Conservation (phyloP, 2,113 vertebrate species). For the Thryonomys swinderianus region DNA sequence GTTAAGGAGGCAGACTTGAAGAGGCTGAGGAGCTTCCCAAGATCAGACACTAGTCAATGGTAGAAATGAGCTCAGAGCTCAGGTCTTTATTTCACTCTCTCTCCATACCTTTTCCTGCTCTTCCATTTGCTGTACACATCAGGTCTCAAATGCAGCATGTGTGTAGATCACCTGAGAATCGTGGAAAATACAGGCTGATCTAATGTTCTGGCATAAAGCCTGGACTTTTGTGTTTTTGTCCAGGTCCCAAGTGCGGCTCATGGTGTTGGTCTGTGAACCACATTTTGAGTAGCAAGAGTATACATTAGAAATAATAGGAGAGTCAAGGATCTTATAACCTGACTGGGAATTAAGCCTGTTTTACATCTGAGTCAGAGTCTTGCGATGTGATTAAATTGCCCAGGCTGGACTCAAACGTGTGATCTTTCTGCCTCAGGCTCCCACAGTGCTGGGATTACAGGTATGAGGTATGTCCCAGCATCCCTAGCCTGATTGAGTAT, state of each 20-base stretch:
- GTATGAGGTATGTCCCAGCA: too few species aligned
- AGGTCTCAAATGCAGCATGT: background rate
- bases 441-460: background rate
- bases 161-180: background rate
- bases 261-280: background rate
- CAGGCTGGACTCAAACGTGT: background rate
- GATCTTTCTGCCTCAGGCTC: background rate
- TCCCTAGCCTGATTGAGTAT: background rate
- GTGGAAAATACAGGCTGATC: background rate
- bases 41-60: background rate
- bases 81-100: background rate
- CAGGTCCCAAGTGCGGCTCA: background rate
- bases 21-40: background rate
- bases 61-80: background rate
- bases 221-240: background rate
- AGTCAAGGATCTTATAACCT: background rate
- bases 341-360: background rate
- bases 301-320: background rate
- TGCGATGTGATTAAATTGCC: background rate
- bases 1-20: background rate
- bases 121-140: background rate
- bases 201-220: background rate
- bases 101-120: background rate
- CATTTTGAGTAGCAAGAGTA: conserved; percentile 6
- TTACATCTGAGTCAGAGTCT: background rate